These are phyloP conservation scores for Pachypanchax playfairii DNA, from an alignment of 2,113 vertebrate genomes.

Conservation along the genomic window DNA sequence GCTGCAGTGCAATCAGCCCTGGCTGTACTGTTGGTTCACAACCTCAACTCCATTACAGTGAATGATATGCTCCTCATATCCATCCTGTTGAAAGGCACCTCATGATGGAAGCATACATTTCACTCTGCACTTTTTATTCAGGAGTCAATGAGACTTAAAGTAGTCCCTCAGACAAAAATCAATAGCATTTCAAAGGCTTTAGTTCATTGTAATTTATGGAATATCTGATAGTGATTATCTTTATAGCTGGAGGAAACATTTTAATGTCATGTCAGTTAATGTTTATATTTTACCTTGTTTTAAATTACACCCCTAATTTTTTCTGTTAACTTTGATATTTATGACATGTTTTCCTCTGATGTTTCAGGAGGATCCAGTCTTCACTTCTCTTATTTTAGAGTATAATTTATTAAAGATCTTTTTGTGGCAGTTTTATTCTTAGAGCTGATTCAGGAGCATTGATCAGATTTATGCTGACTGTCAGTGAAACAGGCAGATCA, in stretches of 20 bases:
- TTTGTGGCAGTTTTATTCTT: not conserved
- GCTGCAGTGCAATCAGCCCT: slow-evolving; percentile 27
- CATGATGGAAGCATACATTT: slow-evolving; percentile 16
- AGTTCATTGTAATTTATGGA: slow-evolving; percentile 28
- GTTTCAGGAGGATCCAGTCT: not conserved
- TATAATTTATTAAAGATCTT: not conserved
- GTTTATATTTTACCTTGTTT: not conserved
- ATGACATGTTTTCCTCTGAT: not conserved
- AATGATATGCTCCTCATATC: slow-evolving; percentile 37
- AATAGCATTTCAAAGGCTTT: slow-evolving; percentile 19
- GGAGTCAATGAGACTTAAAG: slow-evolving; percentile 28
- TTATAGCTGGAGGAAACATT: not conserved
- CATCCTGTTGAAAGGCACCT: slow-evolving; percentile 32
- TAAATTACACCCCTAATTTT: not conserved
- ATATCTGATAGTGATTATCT: slow-evolving; percentile 7
- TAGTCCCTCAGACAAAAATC: slow-evolving; percentile 21
- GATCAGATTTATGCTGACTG: not conserved
- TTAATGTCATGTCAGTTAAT: not conserved
- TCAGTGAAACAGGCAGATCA: too few relatives aligned
- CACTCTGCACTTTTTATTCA: slow-evolving; percentile 9
- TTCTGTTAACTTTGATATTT: not conserved
- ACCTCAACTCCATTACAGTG: slow-evolving; percentile 35
- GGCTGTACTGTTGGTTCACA: slow-evolving; percentile 23
- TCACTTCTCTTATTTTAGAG: not conserved
- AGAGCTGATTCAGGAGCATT: not conserved